Percentiles rank a stretch among this genome's conserved stretches.
phyloP scores from a whole-genome alignment of 2,888 invertebrate genomes.

The Diploptera punctata region DNA sequence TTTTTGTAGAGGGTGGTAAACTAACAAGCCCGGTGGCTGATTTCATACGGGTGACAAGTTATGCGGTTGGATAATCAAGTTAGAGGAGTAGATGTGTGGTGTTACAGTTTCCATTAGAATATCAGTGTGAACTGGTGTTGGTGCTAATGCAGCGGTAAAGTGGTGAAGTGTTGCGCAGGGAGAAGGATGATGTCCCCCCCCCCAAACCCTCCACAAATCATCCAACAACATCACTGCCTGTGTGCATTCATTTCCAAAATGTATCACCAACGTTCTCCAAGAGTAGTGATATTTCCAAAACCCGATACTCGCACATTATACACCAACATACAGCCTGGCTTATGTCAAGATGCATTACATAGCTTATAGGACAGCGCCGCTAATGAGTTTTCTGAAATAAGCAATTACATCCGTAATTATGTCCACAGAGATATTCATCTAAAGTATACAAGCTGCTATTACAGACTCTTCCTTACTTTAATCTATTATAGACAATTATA shows the following conservation, averaged over 20 bases:
- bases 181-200: background rate
- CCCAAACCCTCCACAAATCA: background rate
- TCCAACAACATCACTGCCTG: background rate
- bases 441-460: no score
- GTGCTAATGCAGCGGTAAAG: slow-evolving; percentile 3
- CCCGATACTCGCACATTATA: background rate
- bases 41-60: slow-evolving; percentile 11
- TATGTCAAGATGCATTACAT: no score
- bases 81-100: background rate
- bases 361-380: no score
- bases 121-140: background rate
- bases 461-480: no score
- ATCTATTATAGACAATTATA: no score
- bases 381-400: no score
- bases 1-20: no score
- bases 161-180: background rate
- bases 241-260: slow-evolving; percentile 4
- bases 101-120: slow-evolving; percentile 6
- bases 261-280: background rate
- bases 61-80: slow-evolving; percentile 1
- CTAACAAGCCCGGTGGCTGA: background rate
- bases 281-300: background rate
- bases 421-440: no score
- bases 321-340: no score
- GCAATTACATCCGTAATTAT: no score